phyloP scores from a whole-genome alignment of 2,888 invertebrate species.

The Andrena minutula region DNA sequence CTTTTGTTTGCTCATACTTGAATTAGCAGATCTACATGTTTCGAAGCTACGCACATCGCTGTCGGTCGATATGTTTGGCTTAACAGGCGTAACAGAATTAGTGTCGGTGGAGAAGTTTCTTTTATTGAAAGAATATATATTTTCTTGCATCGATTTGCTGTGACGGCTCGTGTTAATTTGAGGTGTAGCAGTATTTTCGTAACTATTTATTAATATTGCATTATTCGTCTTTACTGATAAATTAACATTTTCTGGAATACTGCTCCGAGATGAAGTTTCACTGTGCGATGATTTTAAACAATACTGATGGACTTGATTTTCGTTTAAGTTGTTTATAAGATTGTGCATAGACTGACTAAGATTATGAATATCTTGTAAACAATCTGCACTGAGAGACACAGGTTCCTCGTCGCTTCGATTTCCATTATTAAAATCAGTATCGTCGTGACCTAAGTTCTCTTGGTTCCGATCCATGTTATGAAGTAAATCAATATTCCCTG shows the following conservation, averaged over 20 bases:
- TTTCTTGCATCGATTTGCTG: neutral
- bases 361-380: conserved; percentile 73
- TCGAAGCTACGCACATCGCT: conserved; percentile 30
- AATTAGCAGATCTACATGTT: conserved; percentile 62
- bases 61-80: conserved; percentile 10
- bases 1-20: conserved; percentile 28
- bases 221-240: conserved; percentile 29
- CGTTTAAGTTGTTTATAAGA: conserved; percentile 72
- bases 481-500: conserved; percentile 29
- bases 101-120: conserved; percentile 63
- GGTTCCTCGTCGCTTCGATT: conserved; percentile 68
- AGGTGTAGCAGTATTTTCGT: conserved; percentile 31
- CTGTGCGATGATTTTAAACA: conserved; percentile 61
- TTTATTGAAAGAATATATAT: conserved; percentile 54
- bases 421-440: conserved; percentile 69
- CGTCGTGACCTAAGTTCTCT: conserved; percentile 45
- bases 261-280: conserved; percentile 68
- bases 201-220: conserved; percentile 29
- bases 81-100: conserved; percentile 52
- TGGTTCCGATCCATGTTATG: conserved; percentile 8
- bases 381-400: conserved; percentile 72
- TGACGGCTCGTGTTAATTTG: conserved; percentile 12
- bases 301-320: conserved; percentile 42
- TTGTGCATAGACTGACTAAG: conserved; percentile 74
- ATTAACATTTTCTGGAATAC: conserved; percentile 68